phyloP scores from a whole-genome alignment of 2,888 invertebrate genomes.

The Hybos culiciformis region DNA sequence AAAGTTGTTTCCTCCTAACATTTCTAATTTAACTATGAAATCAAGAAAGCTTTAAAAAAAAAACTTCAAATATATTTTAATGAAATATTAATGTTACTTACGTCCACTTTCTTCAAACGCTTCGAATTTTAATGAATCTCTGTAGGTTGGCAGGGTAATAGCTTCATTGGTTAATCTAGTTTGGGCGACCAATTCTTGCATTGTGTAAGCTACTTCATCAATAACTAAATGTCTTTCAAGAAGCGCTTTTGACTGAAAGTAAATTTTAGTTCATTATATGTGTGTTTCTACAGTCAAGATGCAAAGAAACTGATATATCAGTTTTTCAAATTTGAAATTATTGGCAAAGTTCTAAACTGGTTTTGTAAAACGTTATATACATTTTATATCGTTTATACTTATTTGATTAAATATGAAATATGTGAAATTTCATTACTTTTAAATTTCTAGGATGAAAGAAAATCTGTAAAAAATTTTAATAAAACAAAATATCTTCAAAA shows the following conservation, averaged over 20 bases:
- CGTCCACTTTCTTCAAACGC: conserved; percentile 66
- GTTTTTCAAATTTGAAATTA: too few relatives aligned
- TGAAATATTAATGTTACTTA: conserved; percentile 39
- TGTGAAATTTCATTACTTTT: too few relatives aligned
- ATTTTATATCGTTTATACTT: too few relatives aligned
- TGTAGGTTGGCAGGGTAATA: conserved; percentile 54
- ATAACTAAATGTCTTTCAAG: conserved; percentile 81
- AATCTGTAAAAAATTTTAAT: not conserved
- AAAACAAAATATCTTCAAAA: not conserved
- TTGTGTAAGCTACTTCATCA: conserved; percentile 59
- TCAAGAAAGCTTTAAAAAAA: too few relatives aligned
- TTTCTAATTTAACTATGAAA: too few relatives aligned
- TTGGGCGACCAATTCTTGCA: conserved; percentile 51
- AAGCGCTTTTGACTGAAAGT: conserved; percentile 63
- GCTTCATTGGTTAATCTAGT: conserved; percentile 31
- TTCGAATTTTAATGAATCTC: conserved; percentile 57
- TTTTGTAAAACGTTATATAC: too few relatives aligned
- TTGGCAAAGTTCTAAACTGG: too few relatives aligned
- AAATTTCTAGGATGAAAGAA: too few relatives aligned
- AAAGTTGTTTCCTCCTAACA: too few relatives aligned
- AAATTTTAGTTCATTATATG: conserved; percentile 10
- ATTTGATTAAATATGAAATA: too few relatives aligned
- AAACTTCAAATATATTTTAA: too few relatives aligned
- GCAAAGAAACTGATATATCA: not conserved
- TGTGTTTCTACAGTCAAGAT: not conserved